Base-by-base conservation (phyloP, 2,888 invertebrate genomes). In the Thecocarcelia acutangulata region DNA sequence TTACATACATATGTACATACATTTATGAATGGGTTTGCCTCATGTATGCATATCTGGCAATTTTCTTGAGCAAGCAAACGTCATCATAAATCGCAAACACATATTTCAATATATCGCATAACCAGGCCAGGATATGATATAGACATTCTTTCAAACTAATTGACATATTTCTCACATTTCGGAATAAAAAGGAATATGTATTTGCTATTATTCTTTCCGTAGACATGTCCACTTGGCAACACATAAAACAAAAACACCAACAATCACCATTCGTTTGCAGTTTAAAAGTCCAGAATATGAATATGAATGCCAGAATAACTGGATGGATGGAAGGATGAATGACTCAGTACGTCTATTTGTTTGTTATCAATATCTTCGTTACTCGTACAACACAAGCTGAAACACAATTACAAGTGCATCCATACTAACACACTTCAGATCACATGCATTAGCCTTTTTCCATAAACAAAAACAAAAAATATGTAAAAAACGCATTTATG, bases 81-180 rank as follows among this genome's bases (percentile, higher is more conserved):
- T 24, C 24, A 24, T 24, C 24, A 5, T 12, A 37, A 37, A 48
- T 24, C 1, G 17, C 0, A 33, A 42, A 3, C 4, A 44, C n/a
- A 33, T 44, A 52, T 54, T 24, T 33, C 17, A 13, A 12, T 12
- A 2, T 42, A 40, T 28, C 66, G 52, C n/a, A 28, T 66, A 50
- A 64, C 48, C 56, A 17, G 37, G 28, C 13, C 24, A 11, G 40
- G 50, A 75, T 59, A 44, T 15, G 9, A 28, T 50, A 59, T 68
- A 52, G 58, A 68, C 50, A 68, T 56, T 46, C 15, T 56, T n/a
- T 66, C 28, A 40, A 42, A 50, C 48, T 66, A 75, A 75, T 75
- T 75, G 74, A 75, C 74, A 66, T 50, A 48, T 66, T 73, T 44
- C 73, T 58, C 40, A 58, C 44, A 74, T 48, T 56, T 48, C 64